These are phyloP conservation scores for Eucidaris tribuloides DNA, from an alignment of 35 echinoderm and acorn worm species.

Conservation along the genomic window DNA sequence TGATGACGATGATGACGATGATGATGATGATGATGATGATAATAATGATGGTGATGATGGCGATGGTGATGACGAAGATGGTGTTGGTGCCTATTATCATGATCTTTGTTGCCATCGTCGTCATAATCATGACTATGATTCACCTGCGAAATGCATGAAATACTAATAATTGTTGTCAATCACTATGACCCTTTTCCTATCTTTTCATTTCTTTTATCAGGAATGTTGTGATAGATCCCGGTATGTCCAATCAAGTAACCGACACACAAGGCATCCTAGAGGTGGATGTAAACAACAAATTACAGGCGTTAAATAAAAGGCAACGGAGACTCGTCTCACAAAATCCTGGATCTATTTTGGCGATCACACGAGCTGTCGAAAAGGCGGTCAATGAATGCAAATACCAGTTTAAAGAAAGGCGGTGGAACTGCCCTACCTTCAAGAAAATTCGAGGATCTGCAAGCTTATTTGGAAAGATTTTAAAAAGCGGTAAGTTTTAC, in stretches of 20 bases:
- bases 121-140: neutral
- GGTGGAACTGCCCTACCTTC: slow-evolving; percentile 86
- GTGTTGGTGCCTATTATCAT: neutral
- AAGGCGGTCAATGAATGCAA: slow-evolving; percentile 77
- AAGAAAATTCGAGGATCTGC: slow-evolving; percentile 62
- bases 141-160: neutral
- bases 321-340: slow-evolving; percentile 63
- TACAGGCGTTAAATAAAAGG: slow-evolving; percentile 70
- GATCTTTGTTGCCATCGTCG: neutral
- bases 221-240: slow-evolving; percentile 66
- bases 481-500: slow-evolving; percentile 69
- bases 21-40: neutral
- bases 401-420: slow-evolving; percentile 72
- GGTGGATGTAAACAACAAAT: slow-evolving; percentile 16
- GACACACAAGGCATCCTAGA: slow-evolving; percentile 43
- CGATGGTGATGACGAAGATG: neutral
- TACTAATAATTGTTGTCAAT: neutral
- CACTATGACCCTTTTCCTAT: neutral
- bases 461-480: slow-evolving; percentile 91
- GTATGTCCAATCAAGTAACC: slow-evolving; percentile 74
- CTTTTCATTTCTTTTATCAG: slow-evolving; percentile 28
- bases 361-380: slow-evolving; percentile 67
- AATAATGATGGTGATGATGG: neutral
- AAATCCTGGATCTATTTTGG: slow-evolving; percentile 64
- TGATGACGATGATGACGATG: neutral